Conservation (phyloP, 2,888 invertebrate genomes). For the Ectemnius lituratus region DNA sequence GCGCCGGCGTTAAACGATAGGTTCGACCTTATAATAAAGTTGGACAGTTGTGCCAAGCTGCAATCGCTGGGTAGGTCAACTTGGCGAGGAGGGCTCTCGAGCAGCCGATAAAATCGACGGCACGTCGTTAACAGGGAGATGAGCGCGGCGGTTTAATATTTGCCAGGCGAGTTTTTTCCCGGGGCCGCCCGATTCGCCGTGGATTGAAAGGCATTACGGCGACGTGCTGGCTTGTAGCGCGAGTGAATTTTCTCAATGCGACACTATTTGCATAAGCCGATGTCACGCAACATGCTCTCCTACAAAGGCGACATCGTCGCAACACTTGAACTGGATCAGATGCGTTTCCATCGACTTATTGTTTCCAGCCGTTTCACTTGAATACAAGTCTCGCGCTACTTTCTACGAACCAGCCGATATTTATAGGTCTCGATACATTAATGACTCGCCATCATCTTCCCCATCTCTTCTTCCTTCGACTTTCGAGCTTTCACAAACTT, state of each 20-base stretch:
- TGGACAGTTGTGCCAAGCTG: constrained; percentile 15
- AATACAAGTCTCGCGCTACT: no score
- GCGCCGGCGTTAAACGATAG: constrained; percentile 11
- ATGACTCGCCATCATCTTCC: neutral
- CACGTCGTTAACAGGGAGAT: constrained; percentile 12
- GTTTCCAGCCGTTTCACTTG: neutral
- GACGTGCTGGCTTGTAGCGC: neutral
- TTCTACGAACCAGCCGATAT: neutral
- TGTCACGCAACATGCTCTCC: constrained; percentile 4
- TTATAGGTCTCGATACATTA: neutral
- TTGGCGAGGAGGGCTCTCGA: no score
- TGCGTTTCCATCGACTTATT: constrained; percentile 3
- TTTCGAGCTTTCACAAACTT: neutral
- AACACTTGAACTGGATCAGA: neutral
- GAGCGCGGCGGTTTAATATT: constrained; percentile 4
- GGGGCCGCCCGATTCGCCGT: neutral
- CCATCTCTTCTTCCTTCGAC: neutral
- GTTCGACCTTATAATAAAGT: constrained; percentile 28
- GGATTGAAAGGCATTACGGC: constrained; percentile 4
- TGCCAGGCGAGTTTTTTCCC: constrained; percentile 1
- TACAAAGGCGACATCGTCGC: neutral
- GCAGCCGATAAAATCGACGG: constrained; percentile 31
- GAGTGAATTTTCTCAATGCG: neutral
- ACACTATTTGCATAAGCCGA: constrained; percentile 4
- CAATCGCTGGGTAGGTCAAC: no score